Conservation (phyloP, 1,140 invertebrate genomes). For the Aleiodes sp. region DNA sequence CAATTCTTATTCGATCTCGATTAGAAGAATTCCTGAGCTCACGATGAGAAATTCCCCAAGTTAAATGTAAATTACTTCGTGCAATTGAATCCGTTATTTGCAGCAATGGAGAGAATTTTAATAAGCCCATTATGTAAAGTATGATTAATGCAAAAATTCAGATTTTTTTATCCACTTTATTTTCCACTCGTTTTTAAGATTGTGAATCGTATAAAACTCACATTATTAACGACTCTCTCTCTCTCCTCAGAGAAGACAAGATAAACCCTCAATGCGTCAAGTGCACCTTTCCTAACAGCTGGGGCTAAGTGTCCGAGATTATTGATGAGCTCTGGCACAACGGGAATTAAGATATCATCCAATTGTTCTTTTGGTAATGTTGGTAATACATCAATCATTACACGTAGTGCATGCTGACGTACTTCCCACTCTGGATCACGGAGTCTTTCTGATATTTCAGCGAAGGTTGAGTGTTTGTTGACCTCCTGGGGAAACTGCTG, state of each 20-base stretch:
- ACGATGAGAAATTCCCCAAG: too few relatives aligned
- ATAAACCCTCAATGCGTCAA: slow-evolving; percentile 76
- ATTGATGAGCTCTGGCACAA: slow-evolving; percentile 74
- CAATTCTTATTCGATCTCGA: too few relatives aligned
- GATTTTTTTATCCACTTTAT: too few relatives aligned
- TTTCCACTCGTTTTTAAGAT: slow-evolving; percentile 32
- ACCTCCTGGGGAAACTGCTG: slow-evolving; percentile 68
- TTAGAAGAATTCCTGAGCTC: too few relatives aligned
- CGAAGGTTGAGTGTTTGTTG: slow-evolving; percentile 72
- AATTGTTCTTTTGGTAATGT: slow-evolving; percentile 70
- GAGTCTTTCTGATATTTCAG: slow-evolving; percentile 75
- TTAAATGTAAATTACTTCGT: too few relatives aligned
- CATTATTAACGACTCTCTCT: slow-evolving; percentile 49
- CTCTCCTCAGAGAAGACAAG: slow-evolving; percentile 67
- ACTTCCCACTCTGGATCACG: slow-evolving; percentile 83
- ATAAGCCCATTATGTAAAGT: too few relatives aligned
- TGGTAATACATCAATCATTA: slow-evolving; percentile 78
- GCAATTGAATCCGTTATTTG: too few relatives aligned
- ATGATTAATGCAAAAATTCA: too few relatives aligned
- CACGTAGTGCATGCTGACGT: slow-evolving; percentile 78
- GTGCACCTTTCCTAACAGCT: slow-evolving; percentile 77
- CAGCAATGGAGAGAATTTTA: too few relatives aligned
- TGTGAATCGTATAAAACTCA: slow-evolving; percentile 29
- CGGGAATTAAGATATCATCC: slow-evolving; percentile 69
- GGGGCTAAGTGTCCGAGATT: slow-evolving; percentile 81